A percentile compares a stretch with the other conserved stretches of the same genome.
Evolutionary conservation across 1,140 invertebrate species (phyloP).

Genomic region (Lucilia sericata): DNA sequence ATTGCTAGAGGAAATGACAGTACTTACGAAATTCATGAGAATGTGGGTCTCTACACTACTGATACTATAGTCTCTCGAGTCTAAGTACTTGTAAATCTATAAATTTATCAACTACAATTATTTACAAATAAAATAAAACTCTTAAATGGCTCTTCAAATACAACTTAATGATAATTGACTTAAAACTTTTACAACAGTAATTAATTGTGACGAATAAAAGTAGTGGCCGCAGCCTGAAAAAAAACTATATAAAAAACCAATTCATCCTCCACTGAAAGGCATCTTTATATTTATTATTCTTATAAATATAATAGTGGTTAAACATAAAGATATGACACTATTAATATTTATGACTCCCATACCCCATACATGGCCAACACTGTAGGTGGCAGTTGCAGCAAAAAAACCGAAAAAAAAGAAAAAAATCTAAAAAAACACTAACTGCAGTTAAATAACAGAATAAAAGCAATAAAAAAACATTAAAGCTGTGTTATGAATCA

Average conservation of each 20-base stretch:
- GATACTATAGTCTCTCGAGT: no score
- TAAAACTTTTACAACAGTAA: background rate
- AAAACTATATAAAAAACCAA: background rate
- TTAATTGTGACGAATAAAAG: background rate
- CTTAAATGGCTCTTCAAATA: no score
- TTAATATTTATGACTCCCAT: slow-evolving; percentile 18
- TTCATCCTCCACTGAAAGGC: background rate
- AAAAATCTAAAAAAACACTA: background rate
- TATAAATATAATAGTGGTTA: slow-evolving; percentile 1
- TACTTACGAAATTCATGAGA: no score
- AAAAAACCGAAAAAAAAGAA: background rate
- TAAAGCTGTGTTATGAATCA: background rate
- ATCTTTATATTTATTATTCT: slow-evolving; percentile 6
- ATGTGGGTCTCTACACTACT: no score
- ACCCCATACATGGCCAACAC: slow-evolving; percentile 16
- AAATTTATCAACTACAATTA: no score
- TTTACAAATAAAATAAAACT: no score
- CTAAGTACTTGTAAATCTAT: no score
- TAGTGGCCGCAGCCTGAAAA: background rate
- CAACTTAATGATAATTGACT: no score
- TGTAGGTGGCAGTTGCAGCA: background rate
- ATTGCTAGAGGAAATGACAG: no score
- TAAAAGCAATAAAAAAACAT: background rate
- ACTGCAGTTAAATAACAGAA: background rate
- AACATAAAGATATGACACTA: slow-evolving; percentile 16